These are phyloP conservation scores for Nomada flava DNA, from an alignment of 2,888 invertebrate species.

Conservation along the genomic window DNA sequence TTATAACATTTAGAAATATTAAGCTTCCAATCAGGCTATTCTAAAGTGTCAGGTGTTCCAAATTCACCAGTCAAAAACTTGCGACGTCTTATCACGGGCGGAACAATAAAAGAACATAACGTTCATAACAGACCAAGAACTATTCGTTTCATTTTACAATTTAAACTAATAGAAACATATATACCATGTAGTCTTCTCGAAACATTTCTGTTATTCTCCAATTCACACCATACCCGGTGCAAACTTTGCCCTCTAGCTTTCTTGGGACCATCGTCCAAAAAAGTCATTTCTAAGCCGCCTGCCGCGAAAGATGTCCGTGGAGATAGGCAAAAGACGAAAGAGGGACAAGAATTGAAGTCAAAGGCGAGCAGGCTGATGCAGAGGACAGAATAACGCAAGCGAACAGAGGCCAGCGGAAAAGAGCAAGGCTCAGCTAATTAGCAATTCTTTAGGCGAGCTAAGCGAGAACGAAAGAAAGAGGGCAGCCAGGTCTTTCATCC, in stretches of 20 bases:
- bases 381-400: slow-evolving; percentile 29
- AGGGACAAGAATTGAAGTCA: slow-evolving; percentile 14
- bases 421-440: slow-evolving; percentile 69
- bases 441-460: slow-evolving; percentile 69
- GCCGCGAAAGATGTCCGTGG: slow-evolving; percentile 15
- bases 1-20: too few species aligned
- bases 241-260: background rate
- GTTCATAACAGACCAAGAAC: too few species aligned
- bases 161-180: too few species aligned
- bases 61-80: too few species aligned
- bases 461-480: slow-evolving; percentile 58
- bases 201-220: too few species aligned
- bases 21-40: too few species aligned
- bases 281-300: background rate
- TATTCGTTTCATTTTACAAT: too few species aligned
- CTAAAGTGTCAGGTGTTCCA: too few species aligned
- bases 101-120: too few species aligned
- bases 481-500: slow-evolving; percentile 56
- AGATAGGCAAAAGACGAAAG: slow-evolving; percentile 16
- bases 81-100: too few species aligned
- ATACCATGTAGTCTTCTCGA: too few species aligned
- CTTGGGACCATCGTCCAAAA: slow-evolving; percentile 13
- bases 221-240: too few species aligned
- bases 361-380: slow-evolving; percentile 6
- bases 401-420: slow-evolving; percentile 30